Base-by-base conservation (phyloP, 2,888 invertebrate genomes). In the Gerris lacustris region DNA sequence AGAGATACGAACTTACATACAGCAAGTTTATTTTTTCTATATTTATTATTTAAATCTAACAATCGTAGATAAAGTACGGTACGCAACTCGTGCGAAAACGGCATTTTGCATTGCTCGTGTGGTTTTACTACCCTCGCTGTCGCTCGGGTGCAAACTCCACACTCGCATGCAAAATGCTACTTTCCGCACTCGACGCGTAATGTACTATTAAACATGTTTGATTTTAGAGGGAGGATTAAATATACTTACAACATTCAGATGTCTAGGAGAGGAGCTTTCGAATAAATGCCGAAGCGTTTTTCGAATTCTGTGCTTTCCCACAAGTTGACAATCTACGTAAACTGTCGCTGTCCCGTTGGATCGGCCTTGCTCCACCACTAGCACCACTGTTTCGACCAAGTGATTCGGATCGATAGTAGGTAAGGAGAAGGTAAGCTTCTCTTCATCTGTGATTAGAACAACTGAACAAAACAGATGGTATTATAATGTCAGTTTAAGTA, bases 401-500 rank as follows among this genome's bases (percentile, higher is more conserved):
- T 84, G 82, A 2, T 83, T 82, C 31, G 84, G 83, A 67, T 84
- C 80, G 67, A 87, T 79, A 11, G 83, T 81, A 45, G 86, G 85
- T 43, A 88, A 82, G 6, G 83, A 82, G 80, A 88, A 85, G 72
- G 87, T 86, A 71, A 87, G 86, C 9, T 84, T 86, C 15, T 85
- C 84, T 75, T 85, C 84, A 0, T 86, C 79, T 6, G 84, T 86
- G 78, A 88, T 87, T 74, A 88, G 80, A n/a, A 86, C 84, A n/a
- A 88, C 89, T 89, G 79, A 67, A 70, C 67, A 0, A 68, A 79
- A 79, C 73, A 72, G 67, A 67, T 31, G 31, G 31, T 31, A 31
- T 31, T 31, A 31, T 31, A 31, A 31, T 31, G 31, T 31, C 31
- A 4, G 55, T 55, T 15, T 47, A 47, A 62, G 67, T 45, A 45